Percentiles rank a stretch among this genome's conserved stretches.
Conservation (phyloP, 2,113 vertebrate genomes). For the Megalops atlanticus region DNA sequence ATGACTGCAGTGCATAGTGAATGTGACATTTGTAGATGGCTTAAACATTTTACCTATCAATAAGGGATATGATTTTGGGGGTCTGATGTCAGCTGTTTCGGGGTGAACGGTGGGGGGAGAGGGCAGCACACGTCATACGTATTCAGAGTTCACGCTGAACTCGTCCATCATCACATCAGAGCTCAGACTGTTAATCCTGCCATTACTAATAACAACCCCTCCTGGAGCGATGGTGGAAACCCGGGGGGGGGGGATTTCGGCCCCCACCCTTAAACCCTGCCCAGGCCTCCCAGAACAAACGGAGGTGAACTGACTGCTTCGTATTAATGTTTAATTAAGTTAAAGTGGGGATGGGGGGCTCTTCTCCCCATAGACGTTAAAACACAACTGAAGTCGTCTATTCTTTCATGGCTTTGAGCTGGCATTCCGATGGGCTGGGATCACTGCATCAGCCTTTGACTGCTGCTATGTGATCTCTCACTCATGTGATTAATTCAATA, state of each 20-base stretch:
- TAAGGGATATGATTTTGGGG: not conserved
- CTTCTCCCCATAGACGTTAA: conserved; percentile 33
- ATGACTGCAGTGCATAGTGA: not conserved
- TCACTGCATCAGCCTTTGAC: conserved; percentile 56
- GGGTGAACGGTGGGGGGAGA: not conserved
- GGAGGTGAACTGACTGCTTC: conserved; percentile 66
- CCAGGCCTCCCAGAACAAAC: conserved; percentile 46
- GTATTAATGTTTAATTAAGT: conserved; percentile 76
- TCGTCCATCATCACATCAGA: conserved; percentile 20
- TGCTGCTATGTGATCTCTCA: conserved; percentile 52
- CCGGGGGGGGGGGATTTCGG: not conserved
- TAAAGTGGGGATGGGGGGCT: conserved; percentile 50
- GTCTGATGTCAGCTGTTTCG: too few species aligned
- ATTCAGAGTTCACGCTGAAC: not conserved
- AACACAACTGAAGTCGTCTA: conserved; percentile 67
- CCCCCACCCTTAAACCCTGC: not conserved
- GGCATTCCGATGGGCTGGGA: conserved; percentile 55
- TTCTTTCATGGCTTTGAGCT: conserved; percentile 61
- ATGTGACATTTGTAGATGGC: not conserved
- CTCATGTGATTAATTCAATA: conserved; percentile 69
- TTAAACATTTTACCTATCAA: not conserved
- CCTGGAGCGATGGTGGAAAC: conserved; percentile 18
- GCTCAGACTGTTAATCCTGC: conserved; percentile 26
- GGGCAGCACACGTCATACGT: not conserved
- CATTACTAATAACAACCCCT: conserved; percentile 45